These are phyloP conservation scores for Pangasius djambal DNA, from an alignment of 2,797 vertebrate species.

Conservation along the genomic window DNA sequence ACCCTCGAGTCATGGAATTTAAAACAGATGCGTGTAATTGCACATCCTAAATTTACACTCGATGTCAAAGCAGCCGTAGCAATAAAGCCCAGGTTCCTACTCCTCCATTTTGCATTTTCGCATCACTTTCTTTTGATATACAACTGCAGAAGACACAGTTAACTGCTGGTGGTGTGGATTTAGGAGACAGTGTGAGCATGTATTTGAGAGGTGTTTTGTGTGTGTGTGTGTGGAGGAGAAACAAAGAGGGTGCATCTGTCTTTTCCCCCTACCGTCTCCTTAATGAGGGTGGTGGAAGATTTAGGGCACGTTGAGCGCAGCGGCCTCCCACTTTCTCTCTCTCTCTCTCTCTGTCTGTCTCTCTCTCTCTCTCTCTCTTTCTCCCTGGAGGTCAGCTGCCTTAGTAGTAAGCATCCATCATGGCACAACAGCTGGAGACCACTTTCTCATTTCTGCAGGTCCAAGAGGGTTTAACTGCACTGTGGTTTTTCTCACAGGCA, in stretches of 20 bases:
- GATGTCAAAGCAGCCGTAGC: slow-evolving; percentile 34
- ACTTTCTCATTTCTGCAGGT: slow-evolving; percentile 68
- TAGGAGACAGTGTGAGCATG: slow-evolving; percentile 10
- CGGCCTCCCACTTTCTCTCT: slow-evolving; percentile 43
- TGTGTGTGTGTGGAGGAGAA: slow-evolving; percentile 19
- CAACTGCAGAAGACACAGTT: background rate
- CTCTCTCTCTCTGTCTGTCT: background rate
- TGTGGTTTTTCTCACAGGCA: slow-evolving; percentile 61
- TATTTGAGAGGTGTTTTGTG: slow-evolving; percentile 17
- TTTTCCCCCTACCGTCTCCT: slow-evolving; percentile 17
- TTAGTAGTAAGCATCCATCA: slow-evolving; percentile 81
- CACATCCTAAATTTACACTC: slow-evolving; percentile 52
- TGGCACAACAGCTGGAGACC: slow-evolving; percentile 70
- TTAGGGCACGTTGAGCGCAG: slow-evolving; percentile 36
- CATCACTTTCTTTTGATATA: slow-evolving; percentile 28
- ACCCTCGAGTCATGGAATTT: slow-evolving; percentile 20
- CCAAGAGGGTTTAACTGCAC: slow-evolving; percentile 65
- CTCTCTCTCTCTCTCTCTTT: slow-evolving; percentile 51
- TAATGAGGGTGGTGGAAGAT: slow-evolving; percentile 56
- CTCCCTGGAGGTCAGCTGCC: slow-evolving; percentile 75
- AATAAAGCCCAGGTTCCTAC: background rate
- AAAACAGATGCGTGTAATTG: slow-evolving; percentile 57
- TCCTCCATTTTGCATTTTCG: background rate
- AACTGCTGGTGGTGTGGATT: slow-evolving; percentile 31
- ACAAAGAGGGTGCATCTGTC: slow-evolving; percentile 37